phyloP scores from a whole-genome alignment of 1,140 invertebrate genomes.

The Drusus annulatus region DNA sequence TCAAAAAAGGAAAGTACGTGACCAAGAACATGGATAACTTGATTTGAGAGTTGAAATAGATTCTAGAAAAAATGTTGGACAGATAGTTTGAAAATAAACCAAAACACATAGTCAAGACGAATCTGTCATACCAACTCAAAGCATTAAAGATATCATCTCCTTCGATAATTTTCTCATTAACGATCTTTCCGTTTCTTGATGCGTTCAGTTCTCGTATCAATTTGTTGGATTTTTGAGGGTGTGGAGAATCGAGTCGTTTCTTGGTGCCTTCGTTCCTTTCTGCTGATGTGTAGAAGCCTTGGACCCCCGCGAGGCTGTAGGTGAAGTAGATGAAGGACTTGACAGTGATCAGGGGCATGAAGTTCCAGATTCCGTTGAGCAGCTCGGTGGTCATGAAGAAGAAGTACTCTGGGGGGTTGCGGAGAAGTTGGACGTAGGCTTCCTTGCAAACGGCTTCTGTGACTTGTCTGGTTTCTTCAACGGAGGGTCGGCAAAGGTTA shows the following conservation, averaged over 20 bases:
- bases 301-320: constrained; percentile 62
- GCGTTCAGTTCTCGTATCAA: constrained; percentile 50
- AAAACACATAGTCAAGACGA: constrained; percentile 17
- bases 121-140: constrained; percentile 43
- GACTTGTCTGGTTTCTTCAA: constrained; percentile 66
- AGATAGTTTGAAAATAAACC: not conserved
- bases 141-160: constrained; percentile 30
- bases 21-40: constrained; percentile 62
- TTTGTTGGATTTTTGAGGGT: constrained; percentile 23
- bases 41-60: constrained; percentile 65
- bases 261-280: constrained; percentile 6
- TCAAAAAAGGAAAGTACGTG: constrained; percentile 67
- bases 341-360: constrained; percentile 63
- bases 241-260: not conserved
- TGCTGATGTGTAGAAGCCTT: constrained; percentile 63
- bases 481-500: constrained; percentile 71
- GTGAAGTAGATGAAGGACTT: constrained; percentile 63
- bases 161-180: not conserved
- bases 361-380: constrained; percentile 67
- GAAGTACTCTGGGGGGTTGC: constrained; percentile 69
- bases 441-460: constrained; percentile 64
- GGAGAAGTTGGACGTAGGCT: constrained; percentile 65
- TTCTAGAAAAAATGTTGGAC: constrained; percentile 58
- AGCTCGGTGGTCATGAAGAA: constrained; percentile 67
- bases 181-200: not conserved